Base-by-base conservation (phyloP, 2,888 invertebrate species). In the Cephus pulcher region DNA sequence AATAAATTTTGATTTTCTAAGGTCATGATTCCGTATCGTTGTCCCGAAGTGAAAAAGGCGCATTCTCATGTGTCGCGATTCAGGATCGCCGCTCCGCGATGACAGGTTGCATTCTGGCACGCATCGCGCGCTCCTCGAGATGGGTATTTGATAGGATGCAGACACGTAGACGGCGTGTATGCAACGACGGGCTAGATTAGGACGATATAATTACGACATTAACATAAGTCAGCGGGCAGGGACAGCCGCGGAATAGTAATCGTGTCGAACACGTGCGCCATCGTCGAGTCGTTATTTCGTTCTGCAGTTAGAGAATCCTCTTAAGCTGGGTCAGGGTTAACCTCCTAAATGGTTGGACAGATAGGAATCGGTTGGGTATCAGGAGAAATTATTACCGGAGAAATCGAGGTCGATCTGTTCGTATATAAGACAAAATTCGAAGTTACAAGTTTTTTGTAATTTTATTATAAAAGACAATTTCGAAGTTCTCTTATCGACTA, bases 191-290 rank as follows among this genome's bases (percentile, higher is more conserved):
- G 86, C 88, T 88, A 91, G 91, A 91, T 91, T 91, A 90, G 90
- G 89, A 89, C 90, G 91, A 91, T 91, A 91, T 91, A 91, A 91
- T 91, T 91, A 90, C 90, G 87, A 86, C 88, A 90, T 91, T 91
- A 91, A 90, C 91, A 91, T 91, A 91, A 91, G 91, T 91, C 90
- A 90, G 87, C 89, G 88, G 81, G 88, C 86, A 85, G 85, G 85
- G 82, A 89, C 90, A 84, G 75, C 85, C 82, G 84, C 84, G 86
- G 91, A 91, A 91, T 91, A 91, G 86, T 89, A 91, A 91, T 90
- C 84, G 88, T 87, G 88, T 88, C 88, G 87, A 90, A 90, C 89
- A 89, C 89, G 87, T 86, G 88, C 88, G 88, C 37, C 74, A 34
- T 74, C 35, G 74, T 15, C 74, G 37, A 56, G 56, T 56, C 56